These are phyloP conservation scores for Tenualosa thibaudeaui DNA, from an alignment of 2,797 vertebrate species.

Conservation along the genomic window DNA sequence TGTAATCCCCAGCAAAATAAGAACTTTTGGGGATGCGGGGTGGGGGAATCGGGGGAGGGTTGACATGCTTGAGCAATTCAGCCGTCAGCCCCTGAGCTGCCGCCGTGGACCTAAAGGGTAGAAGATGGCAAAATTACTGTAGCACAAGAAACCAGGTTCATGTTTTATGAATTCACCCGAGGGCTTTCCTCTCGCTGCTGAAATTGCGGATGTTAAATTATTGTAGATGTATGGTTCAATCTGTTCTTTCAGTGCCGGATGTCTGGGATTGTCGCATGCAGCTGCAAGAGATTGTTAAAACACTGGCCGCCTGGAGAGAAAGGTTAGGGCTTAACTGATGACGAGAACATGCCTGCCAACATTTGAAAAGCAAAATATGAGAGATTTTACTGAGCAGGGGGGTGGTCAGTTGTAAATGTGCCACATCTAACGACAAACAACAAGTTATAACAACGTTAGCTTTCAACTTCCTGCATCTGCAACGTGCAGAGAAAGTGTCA, in stretches of 20 bases:
- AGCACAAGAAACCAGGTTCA: neutral
- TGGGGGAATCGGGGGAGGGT: neutral
- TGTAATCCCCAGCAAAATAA: constrained; percentile 57
- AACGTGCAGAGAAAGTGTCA: too few species aligned
- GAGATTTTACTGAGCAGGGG: too few species aligned
- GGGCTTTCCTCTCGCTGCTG: neutral
- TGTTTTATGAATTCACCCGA: neutral
- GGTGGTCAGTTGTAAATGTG: too few species aligned
- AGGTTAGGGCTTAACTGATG: neutral
- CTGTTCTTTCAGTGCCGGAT: too few species aligned
- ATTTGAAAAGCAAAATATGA: too few species aligned
- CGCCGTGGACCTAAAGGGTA: constrained; percentile 39
- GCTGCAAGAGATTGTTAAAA: neutral
- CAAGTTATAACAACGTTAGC: too few species aligned
- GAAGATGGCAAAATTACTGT: neutral
- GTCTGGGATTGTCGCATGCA: neutral
- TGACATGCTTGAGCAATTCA: constrained; percentile 15
- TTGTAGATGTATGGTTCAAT: neutral
- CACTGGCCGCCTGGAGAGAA: neutral
- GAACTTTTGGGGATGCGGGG: constrained; percentile 22
- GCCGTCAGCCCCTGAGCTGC: constrained; percentile 28
- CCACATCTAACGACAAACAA: too few species aligned
- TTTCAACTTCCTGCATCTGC: too few species aligned
- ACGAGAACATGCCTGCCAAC: too few species aligned
- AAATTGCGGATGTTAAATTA: neutral